phyloP scores from a whole-genome alignment of 2,797 vertebrate genomes.

The Gobionotothen gibberifrons region DNA sequence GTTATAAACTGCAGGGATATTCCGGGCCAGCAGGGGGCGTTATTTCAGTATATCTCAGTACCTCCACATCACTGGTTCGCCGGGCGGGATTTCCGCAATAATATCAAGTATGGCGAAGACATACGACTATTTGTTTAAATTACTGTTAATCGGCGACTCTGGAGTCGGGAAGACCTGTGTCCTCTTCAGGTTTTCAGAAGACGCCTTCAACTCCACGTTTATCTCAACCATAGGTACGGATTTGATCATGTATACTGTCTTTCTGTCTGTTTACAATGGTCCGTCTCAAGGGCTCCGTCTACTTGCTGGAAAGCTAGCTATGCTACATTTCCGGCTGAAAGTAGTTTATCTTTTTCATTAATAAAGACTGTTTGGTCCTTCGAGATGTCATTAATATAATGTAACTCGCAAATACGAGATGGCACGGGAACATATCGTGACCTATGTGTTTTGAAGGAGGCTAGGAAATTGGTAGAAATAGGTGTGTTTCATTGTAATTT shows the following conservation, averaged over 20 bases:
- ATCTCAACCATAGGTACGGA: constrained; percentile 95
- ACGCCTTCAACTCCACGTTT: constrained; percentile 98
- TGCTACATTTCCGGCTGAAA: constrained; percentile 3
- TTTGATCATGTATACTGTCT: not conserved
- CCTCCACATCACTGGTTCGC: constrained; percentile 47
- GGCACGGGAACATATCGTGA: fast-evolving
- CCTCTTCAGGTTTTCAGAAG: constrained; percentile 96
- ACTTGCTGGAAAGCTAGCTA: constrained; percentile 60
- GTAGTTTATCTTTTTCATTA: constrained; percentile 17
- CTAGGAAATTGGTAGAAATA: fast-evolving
- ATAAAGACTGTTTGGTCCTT: fast-evolving
- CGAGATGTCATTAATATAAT: fast-evolving
- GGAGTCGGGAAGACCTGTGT: constrained; percentile 98
- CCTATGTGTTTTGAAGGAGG: fast-evolving
- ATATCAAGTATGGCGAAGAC: constrained; percentile 96
- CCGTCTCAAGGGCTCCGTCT: constrained; percentile 48
- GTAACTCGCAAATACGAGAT: fast-evolving
- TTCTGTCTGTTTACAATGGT: constrained; percentile 54
- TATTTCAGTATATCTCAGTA: constrained; percentile 29
- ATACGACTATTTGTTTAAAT: constrained; percentile 98
- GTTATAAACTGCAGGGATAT: constrained; percentile 7
- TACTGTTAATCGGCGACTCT: constrained; percentile 96
- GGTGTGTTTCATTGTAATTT: not conserved
- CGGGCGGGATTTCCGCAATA: constrained; percentile 89
- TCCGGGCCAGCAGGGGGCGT: constrained; percentile 79